Evolutionary conservation across 2,113 vertebrate genomes (phyloP), one percentile per base, ranked within the genome.

Genomic region (Axis porcinus): DNA sequence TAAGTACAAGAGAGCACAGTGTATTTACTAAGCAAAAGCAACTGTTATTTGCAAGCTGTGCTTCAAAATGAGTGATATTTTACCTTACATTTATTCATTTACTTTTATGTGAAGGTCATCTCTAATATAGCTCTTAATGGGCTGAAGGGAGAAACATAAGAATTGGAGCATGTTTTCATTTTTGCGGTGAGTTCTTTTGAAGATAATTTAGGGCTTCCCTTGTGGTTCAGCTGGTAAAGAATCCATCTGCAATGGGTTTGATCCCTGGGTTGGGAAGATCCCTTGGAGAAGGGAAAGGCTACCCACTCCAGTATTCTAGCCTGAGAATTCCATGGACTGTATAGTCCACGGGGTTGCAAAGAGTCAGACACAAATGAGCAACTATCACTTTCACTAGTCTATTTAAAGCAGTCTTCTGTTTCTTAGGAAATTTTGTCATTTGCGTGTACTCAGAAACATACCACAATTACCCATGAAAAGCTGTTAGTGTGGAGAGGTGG

Each of bases 111-210:
- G 27, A 62, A 95, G 97, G 43, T 2, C 8, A 54, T 47, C 47
- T 94, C 15, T 82, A 76, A 86, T 10, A 52, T 23, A 6, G 6
- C 5, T 16, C 8, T 86, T 52, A 47, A n/a, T 95, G 87, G 43
- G 40, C 50, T 64, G 67, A 91, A 57, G 47, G 50, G 19, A 74
- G 85, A 70, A 90, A 36, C 21, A 3, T 40, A 85, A 58, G 85
- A 76, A 84, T 43, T 86, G 43, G 64, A 94, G 28, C 78, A 76
- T 79, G 19, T 78, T 90, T 97, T 91, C 28, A 45, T 91, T 95
- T 96, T n/a, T 82, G 57, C 70, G 95, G 97, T 97, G 60, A 97
- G 88, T 93, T 30, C 70, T 55, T 91, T 70, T 86, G n/a, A 52
- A 88, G 85, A 91, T 87, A 90, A 90, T 43, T 81, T 74, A 74